These are phyloP conservation scores for Procambarus virginalis DNA, from an alignment of 1,140 invertebrate genomes.

Conservation along the genomic window DNA sequence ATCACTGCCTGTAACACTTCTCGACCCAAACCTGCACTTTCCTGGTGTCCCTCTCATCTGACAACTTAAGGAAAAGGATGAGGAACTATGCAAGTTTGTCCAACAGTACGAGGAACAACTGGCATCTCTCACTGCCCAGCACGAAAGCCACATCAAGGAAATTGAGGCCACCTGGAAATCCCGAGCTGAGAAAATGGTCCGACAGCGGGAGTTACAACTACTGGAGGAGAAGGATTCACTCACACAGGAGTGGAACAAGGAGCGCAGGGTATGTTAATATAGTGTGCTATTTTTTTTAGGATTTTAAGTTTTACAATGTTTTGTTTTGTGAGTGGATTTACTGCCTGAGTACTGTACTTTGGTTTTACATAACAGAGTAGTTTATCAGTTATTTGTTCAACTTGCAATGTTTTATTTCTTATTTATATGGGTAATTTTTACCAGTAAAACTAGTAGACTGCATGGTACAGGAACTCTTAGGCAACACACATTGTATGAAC, in stretches of 20 bases:
- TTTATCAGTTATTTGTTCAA: too few species aligned
- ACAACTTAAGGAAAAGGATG: conserved; percentile 73
- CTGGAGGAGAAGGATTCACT: conserved; percentile 76
- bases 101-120: conserved; percentile 73
- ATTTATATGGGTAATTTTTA: too few species aligned
- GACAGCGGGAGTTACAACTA: conserved; percentile 73
- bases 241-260: conserved; percentile 77
- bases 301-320: too few species aligned
- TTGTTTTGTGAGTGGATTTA: too few species aligned
- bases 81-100: conserved; percentile 73
- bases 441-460: too few species aligned
- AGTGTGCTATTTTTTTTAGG: neutral
- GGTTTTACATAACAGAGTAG: too few species aligned
- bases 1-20: too few species aligned
- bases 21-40: neutral
- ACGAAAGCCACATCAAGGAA: conserved; percentile 75
- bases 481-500: too few species aligned
- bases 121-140: conserved; percentile 72
- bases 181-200: conserved; percentile 70
- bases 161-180: conserved; percentile 73
- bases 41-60: neutral
- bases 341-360: too few species aligned
- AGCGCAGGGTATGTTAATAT: conserved; percentile 75
- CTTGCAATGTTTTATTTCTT: too few species aligned
- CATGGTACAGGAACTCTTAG: too few species aligned